Base-by-base conservation (phyloP, 2,113 vertebrate species). In the Lagopus muta region DNA sequence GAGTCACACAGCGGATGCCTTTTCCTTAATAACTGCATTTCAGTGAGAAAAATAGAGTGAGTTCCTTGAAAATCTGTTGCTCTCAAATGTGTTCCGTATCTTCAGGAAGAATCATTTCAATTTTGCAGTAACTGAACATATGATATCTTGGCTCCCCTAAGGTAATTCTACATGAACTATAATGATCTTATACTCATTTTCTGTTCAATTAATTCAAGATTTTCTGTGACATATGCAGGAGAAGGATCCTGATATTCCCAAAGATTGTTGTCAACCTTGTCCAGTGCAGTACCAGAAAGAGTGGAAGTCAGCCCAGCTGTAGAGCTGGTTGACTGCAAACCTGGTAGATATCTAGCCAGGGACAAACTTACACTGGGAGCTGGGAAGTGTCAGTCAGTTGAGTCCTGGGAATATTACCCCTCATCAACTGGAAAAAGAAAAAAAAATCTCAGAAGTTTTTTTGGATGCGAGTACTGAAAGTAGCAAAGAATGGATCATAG, bases 171-270 rank as follows among this genome's bases (percentile, higher is more conserved):
- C 36, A 55, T 38, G 54, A 84, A 84, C 20, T 78, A 76, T 50
- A 85, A 5, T 52, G 54, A 85, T 87, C 82, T 57, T 89, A 73
- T 83, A 92, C 91, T 32, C 52, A 77, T 73, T 76, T 82, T 36
- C 24, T 30, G 27, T 90, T 96, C 83, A 88, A 91, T 47, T 61
- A 57, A 93, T 86, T 88, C 89, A 92, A 94, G 11, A 55, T 86
- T 88, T 86, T 45, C 19, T 77, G 70, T 80, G 78, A 75, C 43
- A 25, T 28, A 58, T 4, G 7, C 77, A 32, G 21, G 34, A 67
- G 42, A 28, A 15, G 55, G 22, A 16, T 88, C 60, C 43, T 42
- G 24, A 60, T 50, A 3, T 55, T 85, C 45, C 45, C 80, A 64
- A 73, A 24, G 66, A 71, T 58, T 19, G 0, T 43, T 85, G 32